phyloP scores from a whole-genome alignment of 2,113 vertebrate genomes.

The Mixornis gularis region DNA sequence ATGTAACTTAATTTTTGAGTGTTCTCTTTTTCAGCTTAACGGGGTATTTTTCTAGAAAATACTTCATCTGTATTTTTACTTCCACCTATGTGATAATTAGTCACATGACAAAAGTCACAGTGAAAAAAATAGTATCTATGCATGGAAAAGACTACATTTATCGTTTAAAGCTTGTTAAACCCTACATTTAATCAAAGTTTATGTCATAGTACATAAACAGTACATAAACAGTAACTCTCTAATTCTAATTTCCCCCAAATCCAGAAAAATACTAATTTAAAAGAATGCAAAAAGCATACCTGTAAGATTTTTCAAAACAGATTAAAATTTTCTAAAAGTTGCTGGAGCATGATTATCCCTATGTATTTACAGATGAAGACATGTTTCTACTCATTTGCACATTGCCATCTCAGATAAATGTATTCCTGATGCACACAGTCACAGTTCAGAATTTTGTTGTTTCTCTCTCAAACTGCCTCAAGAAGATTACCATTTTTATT shows the following conservation, averaged over 20 bases:
- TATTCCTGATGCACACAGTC: neutral
- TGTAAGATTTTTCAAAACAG: neutral
- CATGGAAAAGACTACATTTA: neutral
- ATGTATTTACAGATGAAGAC: neutral
- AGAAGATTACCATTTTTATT: neutral
- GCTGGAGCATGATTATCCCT: neutral
- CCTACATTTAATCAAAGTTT: neutral
- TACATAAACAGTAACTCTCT: neutral
- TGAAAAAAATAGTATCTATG: neutral
- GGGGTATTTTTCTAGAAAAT: neutral
- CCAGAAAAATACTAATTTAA: neutral
- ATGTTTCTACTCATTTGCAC: neutral
- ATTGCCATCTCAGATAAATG: neutral
- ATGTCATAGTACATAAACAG: neutral
- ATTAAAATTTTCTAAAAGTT: neutral
- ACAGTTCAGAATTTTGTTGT: neutral
- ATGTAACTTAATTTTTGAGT: neutral
- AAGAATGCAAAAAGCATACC: neutral
- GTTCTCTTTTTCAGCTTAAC: fast-evolving
- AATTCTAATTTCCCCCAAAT: neutral
- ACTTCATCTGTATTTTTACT: neutral
- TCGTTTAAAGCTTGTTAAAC: neutral
- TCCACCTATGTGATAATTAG: neutral
- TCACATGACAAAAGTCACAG: neutral
- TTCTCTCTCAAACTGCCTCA: neutral